These are phyloP conservation scores for Zosterops hypoxanthus DNA, from an alignment of 2,113 vertebrate species.

Conservation along the genomic window DNA sequence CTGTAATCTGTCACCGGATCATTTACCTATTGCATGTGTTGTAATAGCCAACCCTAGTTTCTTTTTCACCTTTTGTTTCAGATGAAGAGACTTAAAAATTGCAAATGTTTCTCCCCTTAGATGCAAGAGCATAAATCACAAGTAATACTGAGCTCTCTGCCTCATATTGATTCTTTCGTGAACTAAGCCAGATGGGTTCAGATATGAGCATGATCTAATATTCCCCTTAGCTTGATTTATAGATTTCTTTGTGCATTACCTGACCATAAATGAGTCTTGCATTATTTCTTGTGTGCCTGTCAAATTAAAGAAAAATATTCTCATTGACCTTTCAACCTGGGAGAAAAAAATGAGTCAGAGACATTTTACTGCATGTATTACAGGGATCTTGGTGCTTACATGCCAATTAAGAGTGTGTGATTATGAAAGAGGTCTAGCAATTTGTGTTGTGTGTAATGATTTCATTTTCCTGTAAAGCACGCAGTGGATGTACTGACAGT, in stretches of 20 bases:
- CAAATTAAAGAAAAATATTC: slow-evolving; percentile 82
- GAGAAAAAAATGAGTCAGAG: slow-evolving; percentile 49
- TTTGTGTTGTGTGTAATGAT: slow-evolving; percentile 72
- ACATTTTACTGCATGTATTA: slow-evolving; percentile 67
- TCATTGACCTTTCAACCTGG: slow-evolving; percentile 79
- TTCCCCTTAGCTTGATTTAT: slow-evolving; percentile 78
- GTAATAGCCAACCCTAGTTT: not conserved
- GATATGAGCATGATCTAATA: slow-evolving; percentile 78
- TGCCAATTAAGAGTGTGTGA: slow-evolving; percentile 76
- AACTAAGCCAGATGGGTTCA: slow-evolving; percentile 77
- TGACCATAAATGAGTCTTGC: slow-evolving; percentile 75
- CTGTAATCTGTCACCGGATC: not conserved
- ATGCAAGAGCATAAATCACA: slow-evolving; percentile 71
- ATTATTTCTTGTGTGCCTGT: slow-evolving; percentile 74
- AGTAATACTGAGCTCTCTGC: slow-evolving; percentile 61
- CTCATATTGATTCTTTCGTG: slow-evolving; percentile 73
- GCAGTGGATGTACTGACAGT: slow-evolving; percentile 43
- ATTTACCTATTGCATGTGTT: not conserved
- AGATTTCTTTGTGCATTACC: slow-evolving; percentile 80
- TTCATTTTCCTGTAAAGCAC: slow-evolving; percentile 73
- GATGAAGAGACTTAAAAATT: slow-evolving; percentile 60
- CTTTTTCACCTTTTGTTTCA: slow-evolving; percentile 56
- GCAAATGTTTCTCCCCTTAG: slow-evolving; percentile 50
- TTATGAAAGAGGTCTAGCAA: slow-evolving; percentile 61
- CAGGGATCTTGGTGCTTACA: slow-evolving; percentile 50